phyloP scores from a whole-genome alignment of 2,888 invertebrate species.

The Sarcophaga subvicina region DNA sequence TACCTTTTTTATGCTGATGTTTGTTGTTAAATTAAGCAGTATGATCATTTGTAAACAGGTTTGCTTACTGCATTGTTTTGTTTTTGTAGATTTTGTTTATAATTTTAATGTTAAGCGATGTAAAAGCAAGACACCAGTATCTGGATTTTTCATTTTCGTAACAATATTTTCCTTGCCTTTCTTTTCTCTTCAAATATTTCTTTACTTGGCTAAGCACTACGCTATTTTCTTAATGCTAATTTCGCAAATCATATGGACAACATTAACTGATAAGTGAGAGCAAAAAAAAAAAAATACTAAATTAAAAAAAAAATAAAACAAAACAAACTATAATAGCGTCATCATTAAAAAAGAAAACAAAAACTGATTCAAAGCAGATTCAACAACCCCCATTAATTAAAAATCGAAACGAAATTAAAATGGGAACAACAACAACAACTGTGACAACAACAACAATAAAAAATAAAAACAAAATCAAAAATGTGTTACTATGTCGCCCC shows the following conservation, averaged over 20 bases:
- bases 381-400: conserved; percentile 27
- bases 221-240: neutral
- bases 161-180: too few relatives aligned
- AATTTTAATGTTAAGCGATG: too few relatives aligned
- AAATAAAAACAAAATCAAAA: neutral
- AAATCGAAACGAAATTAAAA: neutral
- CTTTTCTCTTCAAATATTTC: too few relatives aligned
- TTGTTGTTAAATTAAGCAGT: too few relatives aligned
- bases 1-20: too few relatives aligned
- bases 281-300: neutral
- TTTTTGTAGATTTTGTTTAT: too few relatives aligned
- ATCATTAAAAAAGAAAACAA: conserved; percentile 15
- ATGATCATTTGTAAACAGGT: too few relatives aligned
- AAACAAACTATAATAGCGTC: conserved; percentile 37
- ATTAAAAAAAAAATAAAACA: conserved; percentile 1
- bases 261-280: conserved; percentile 16
- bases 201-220: too few relatives aligned
- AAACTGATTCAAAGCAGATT: conserved; percentile 7
- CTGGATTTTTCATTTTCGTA: too few relatives aligned
- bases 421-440: neutral
- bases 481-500: conserved; percentile 35
- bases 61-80: too few relatives aligned
- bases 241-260: conserved; percentile 17
- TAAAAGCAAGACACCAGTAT: too few relatives aligned
- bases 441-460: neutral